phyloP scores from a whole-genome alignment of 2,797 vertebrate genomes.

The Telmatherina bonti region DNA sequence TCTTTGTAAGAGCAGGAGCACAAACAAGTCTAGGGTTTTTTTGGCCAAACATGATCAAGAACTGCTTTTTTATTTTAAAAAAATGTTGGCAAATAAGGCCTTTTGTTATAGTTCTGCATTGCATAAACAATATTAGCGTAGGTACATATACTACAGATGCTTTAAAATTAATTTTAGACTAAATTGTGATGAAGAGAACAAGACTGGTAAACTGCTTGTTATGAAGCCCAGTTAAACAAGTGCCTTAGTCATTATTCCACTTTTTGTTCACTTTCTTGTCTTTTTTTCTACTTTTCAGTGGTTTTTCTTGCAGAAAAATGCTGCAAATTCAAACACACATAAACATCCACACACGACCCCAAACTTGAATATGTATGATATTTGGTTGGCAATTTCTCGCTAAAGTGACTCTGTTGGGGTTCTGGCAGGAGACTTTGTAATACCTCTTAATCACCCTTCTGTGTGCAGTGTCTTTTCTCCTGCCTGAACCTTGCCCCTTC shows the following conservation, averaged over 20 bases:
- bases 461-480: conserved; percentile 51
- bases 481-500: conserved; percentile 52
- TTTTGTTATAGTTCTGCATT: neutral
- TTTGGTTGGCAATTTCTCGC: conserved; percentile 23
- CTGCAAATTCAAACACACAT: neutral
- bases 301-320: neutral
- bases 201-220: conserved; percentile 21
- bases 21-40: neutral
- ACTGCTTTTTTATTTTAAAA: neutral
- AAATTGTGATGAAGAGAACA: conserved; percentile 36
- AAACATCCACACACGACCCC: neutral
- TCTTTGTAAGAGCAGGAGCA: neutral
- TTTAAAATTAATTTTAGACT: conserved; percentile 32
- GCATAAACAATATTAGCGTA: conserved; percentile 14
- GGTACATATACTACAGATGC: conserved; percentile 28
- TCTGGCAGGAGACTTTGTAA: neutral
- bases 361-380: conserved; percentile 2
- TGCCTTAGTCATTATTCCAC: conserved; percentile 17
- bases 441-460: conserved; percentile 58
- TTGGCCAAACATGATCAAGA: neutral
- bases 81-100: neutral
- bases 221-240: conserved; percentile 9
- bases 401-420: conserved; percentile 15
- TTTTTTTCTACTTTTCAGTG: conserved; percentile 22
- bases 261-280: neutral